Conservation (phyloP, 2,113 vertebrate species). For the Campylomormyrus numenius region DNA sequence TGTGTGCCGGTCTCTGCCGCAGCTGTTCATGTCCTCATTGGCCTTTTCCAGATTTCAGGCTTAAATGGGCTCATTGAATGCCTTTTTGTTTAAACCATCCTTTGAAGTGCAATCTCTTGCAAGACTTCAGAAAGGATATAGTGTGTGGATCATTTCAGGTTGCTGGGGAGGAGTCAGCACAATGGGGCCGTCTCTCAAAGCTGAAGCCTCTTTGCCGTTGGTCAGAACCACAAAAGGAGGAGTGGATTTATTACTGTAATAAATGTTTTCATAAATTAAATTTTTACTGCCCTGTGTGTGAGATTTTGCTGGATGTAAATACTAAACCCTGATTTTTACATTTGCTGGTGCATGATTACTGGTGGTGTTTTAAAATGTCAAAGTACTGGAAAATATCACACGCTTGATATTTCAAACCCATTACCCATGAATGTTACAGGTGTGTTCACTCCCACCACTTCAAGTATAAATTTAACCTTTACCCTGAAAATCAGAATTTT, state of each 20-base stretch:
- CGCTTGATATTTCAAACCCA: background rate
- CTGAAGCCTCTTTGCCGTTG: constrained; percentile 42
- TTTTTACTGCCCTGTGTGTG: constrained; percentile 5
- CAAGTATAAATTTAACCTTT: background rate
- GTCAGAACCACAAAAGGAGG: constrained; percentile 51
- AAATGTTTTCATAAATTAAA: constrained; percentile 66
- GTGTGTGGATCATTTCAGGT: constrained; percentile 40
- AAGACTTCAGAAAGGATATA: constrained; percentile 30
- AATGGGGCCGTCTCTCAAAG: constrained; percentile 53
- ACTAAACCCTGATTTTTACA: background rate
- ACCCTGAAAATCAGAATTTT: background rate
- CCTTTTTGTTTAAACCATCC: background rate
- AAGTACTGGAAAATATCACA: background rate
- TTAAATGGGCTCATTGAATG: background rate
- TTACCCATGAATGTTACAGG: background rate
- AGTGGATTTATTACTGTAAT: constrained; percentile 56
- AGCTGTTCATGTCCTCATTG: background rate
- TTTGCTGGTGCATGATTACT: background rate
- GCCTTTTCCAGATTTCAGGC: background rate
- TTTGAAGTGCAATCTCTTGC: too few species aligned
- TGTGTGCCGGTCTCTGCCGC: background rate
- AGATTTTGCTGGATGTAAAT: background rate
- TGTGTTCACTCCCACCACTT: background rate
- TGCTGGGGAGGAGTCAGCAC: constrained; percentile 10
- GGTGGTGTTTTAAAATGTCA: background rate